Evolutionary conservation across 2,113 vertebrate species (phyloP), one percentile per base, ranked within the genome.

Genomic region (Microcebus murinus): DNA sequence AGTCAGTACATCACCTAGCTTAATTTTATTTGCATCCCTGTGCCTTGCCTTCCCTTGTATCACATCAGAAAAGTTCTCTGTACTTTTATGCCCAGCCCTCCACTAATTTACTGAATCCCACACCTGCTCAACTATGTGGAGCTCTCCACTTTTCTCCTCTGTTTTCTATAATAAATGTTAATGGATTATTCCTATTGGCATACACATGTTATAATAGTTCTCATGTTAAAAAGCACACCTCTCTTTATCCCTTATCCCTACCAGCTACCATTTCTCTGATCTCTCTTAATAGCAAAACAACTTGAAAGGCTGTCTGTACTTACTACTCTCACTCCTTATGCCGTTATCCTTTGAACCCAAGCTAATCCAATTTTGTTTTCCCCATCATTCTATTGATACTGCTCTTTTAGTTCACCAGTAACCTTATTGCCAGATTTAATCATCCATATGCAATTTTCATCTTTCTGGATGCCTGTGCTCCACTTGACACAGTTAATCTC

Each of bases 211-310:
- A 13, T 34, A 61, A 34, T 67, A 86, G 48, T 25, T 80, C 34
- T 80, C 31, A 31, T 80, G 34, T 85, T 84, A 48, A 92, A 87
- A 85, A 31, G 34, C 36, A 29, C 61, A 29, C 21, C 5, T 52
- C 20, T 67, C 34, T 86, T 92, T 87, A 90, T 31, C n/a, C 20
- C 21, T 73, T 74, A 68, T 45, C 17, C 48, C 39, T 82, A 42
- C 13, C 81, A 93, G 18, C 36, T 73, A 67, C 34, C 31, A 74
- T 90, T 90, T 73, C 45, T 95, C 73, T 95, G 48, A 82, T 95
- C 25, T 9, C 36, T 92, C 34, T 57, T 25, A 29, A 36, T 59
- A 57, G 6, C 55, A 89, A 55, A 73, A 74, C 4, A 87, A 50
- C 15, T 50, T 90, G 48, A 80, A 93, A 90, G 45, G 1, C 39